Conservation (phyloP, 2,797 vertebrate genomes). For the Clarias laeviceps region DNA sequence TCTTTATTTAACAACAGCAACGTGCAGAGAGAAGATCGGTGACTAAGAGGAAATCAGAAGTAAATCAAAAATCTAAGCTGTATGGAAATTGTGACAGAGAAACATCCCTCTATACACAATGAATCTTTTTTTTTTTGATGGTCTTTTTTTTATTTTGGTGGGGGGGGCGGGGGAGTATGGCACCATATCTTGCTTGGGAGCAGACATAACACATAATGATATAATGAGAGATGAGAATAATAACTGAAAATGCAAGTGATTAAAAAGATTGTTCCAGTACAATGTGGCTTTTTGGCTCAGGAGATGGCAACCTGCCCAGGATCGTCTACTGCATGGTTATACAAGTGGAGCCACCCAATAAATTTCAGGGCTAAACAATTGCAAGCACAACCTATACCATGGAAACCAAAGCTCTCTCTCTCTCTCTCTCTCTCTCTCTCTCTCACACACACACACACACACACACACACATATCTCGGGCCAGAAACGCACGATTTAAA, state of each 20-base stretch:
- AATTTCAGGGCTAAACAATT: constrained; percentile 41
- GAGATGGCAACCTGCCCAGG: constrained; percentile 22
- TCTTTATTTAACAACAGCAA: constrained; percentile 11
- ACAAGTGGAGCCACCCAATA: constrained; percentile 40
- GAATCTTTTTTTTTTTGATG: not conserved
- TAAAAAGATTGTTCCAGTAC: constrained; percentile 36
- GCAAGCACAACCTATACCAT: constrained; percentile 35
- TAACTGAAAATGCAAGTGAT: constrained; percentile 45
- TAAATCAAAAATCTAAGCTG: not conserved
- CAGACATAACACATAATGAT: constrained; percentile 46
- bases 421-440: no score
- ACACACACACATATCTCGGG: constrained; percentile 8
- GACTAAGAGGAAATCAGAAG: constrained; percentile 8
- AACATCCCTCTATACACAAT: not conserved
- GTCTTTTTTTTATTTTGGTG: no score
- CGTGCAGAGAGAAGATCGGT: not conserved
- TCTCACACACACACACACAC: no score
- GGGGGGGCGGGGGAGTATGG: not conserved
- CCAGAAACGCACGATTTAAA: constrained; percentile 29
- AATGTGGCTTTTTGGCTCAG: constrained; percentile 47
- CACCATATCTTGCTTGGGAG: constrained; percentile 21
- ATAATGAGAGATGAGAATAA: constrained; percentile 41
- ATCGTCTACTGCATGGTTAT: constrained; percentile 32
- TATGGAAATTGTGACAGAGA: constrained; percentile 1
- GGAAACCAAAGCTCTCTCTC: constrained; percentile 28